phyloP scores from a whole-genome alignment of 1,140 invertebrate genomes.

The Chlorops oryzae region DNA sequence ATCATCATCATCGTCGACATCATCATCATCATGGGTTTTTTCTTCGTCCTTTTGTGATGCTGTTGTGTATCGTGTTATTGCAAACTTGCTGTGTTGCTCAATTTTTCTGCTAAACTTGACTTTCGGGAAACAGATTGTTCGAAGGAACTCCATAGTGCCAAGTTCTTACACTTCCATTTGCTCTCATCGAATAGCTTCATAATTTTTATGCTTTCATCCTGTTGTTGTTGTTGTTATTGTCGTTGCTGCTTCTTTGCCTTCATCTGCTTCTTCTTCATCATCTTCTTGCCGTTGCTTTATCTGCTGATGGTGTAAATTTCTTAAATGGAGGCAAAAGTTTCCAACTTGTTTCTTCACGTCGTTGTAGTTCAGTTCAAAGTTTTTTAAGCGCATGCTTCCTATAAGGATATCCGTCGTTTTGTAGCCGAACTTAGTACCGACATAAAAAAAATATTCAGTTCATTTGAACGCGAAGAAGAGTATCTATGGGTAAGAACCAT shows the following conservation, averaged over 20 bases:
- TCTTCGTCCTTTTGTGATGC: not conserved
- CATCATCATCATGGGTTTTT: not conserved
- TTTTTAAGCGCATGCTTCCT: constrained; percentile 8
- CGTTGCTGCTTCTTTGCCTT: constrained; percentile 2
- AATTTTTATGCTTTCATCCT: not conserved
- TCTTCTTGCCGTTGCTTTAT: not conserved
- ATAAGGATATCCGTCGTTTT: constrained; percentile 1
- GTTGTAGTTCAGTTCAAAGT: constrained; percentile 1
- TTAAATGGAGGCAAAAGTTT: not conserved
- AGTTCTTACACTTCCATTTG: not conserved
- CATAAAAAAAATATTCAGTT: too few relatives aligned
- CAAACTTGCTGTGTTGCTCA: constrained; percentile 2
- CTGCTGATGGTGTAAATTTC: constrained; percentile 11
- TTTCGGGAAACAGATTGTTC: constrained; percentile 5
- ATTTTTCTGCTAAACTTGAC: constrained; percentile 11
- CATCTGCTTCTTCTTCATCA: not conserved
- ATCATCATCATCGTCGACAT: not conserved
- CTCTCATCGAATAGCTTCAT: constrained; percentile 2
- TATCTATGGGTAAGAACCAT: too few relatives aligned
- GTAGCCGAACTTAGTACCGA: too few relatives aligned
- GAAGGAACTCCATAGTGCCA: not conserved
- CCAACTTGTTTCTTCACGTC: not conserved
- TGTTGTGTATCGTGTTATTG: not conserved
- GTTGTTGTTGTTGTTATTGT: constrained; percentile 2
- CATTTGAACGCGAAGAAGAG: too few relatives aligned